Evolutionary conservation across 2,888 invertebrate species (phyloP).

Genomic region (Helleia helle): DNA sequence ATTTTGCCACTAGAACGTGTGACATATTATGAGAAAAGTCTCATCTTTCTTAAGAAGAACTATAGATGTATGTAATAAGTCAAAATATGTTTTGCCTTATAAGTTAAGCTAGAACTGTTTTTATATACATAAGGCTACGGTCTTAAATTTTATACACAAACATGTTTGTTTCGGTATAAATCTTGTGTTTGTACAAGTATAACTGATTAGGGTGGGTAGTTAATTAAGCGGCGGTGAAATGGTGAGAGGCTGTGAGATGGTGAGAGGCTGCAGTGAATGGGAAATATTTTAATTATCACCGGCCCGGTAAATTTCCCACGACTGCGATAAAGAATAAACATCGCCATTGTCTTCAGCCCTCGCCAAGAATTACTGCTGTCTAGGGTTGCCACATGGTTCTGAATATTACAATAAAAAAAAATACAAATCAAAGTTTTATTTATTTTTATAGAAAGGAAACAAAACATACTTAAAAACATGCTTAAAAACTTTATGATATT

Average conservation of each 20-base stretch:
- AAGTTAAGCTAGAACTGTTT: too few species aligned
- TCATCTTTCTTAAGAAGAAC: too few species aligned
- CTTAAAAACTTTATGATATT: too few species aligned
- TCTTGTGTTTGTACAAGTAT: constrained; percentile 4
- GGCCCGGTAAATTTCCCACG: constrained; percentile 69
- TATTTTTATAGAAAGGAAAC: too few species aligned
- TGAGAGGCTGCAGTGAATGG: constrained; percentile 36
- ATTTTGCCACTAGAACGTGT: too few species aligned
- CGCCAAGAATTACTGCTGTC: constrained; percentile 51
- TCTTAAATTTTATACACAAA: not conserved
- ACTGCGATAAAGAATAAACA: constrained; percentile 74
- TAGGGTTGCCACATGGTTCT: not conserved
- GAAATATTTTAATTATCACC: constrained; percentile 68
- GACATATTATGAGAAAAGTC: too few species aligned
- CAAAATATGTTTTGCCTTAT: too few species aligned
- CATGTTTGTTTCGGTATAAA: not conserved
- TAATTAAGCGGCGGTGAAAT: constrained; percentile 46
- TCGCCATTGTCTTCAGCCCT: constrained; percentile 60
- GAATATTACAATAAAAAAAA: too few species aligned
- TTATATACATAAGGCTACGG: too few species aligned
- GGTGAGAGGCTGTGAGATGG: constrained; percentile 27
- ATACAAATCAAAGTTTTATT: too few species aligned
- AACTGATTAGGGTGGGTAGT: constrained; percentile 49
- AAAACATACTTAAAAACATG: too few species aligned
- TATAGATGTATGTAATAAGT: too few species aligned